Base-by-base conservation (phyloP, 2,113 vertebrate species). In the Smithornis capensis region DNA sequence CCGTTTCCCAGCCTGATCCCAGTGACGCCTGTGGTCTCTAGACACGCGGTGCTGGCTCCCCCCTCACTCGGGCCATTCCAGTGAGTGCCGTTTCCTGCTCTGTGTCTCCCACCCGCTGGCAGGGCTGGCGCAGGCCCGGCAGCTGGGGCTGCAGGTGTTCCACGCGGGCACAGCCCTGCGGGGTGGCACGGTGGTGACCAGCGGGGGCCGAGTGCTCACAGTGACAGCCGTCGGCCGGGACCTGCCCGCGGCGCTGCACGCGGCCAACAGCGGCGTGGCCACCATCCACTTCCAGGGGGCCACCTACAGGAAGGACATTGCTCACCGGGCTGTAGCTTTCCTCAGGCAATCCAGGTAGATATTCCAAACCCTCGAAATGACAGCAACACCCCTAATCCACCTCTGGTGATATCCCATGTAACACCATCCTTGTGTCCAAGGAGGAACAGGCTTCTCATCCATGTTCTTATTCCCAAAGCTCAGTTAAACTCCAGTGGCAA, bases 71-170 rank as follows among this genome's bases (percentile, higher is more conserved):
- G n/a, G n/a, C n/a, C n/a, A n/a, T n/a, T n/a, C n/a, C n/a, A n/a
- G n/a, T n/a, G n/a, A n/a, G n/a, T n/a, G n/a, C n/a, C n/a, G n/a
- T n/a, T 40, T 75, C 47, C 57, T 33, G 60, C 15, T 19, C 70
- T 2, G 82, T 50, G 64, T 91, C 81, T 73, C 50, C 14, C 63
- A 6, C 45, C 12, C 50, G 6, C 79, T 84, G 77, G 15, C 87
- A 99, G 99, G 99, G 44, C 93, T 99, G 68, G 91, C 98, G 8
- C 97, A 97, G 93, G 98, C 98, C 38, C 95, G 96, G 78, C 97
- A 98, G 17, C 97, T 97, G 75, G 99, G 98, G 13, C 84, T 99
- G 81, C 98, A 99, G 96, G 99, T 99, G 37, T 99, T 99, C 97
- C 99, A 99, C 10, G 99, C 99, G 0, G 99, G 99, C 74, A 99